These are phyloP conservation scores for Lithophane socia DNA, from an alignment of 2,888 invertebrate genomes.

Conservation along the genomic window DNA sequence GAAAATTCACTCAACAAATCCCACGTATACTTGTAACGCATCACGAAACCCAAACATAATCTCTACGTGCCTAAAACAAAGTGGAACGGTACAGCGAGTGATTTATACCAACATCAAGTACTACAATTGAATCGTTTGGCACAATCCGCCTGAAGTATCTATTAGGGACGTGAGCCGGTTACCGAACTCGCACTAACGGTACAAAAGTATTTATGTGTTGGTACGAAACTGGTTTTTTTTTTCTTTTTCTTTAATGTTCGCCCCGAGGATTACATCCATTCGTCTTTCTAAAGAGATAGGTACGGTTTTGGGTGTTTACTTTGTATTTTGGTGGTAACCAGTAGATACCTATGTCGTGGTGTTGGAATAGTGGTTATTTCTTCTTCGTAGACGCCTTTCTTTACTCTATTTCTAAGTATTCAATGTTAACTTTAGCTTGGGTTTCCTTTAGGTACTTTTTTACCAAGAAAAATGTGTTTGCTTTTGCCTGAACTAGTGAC, in stretches of 20 bases:
- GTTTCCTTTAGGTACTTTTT: neutral
- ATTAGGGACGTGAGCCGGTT: conserved; percentile 80
- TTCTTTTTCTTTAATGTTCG: conserved; percentile 69
- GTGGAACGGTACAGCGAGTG: conserved; percentile 70
- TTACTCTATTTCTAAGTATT: neutral
- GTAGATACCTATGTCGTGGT: neutral
- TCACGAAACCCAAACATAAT: conserved; percentile 67
- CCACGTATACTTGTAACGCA: conserved; percentile 58
- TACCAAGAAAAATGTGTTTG: neutral
- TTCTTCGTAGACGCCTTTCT: neutral
- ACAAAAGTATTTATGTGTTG: conserved; percentile 72
- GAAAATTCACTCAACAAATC: conserved; percentile 39
- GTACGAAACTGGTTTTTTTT: conserved; percentile 34
- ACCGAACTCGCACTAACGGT: conserved; percentile 64
- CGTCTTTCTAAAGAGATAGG: conserved; percentile 54
- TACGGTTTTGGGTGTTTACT: conserved; percentile 42
- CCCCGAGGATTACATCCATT: conserved; percentile 66
- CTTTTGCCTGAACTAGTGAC: neutral
- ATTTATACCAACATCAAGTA: conserved; percentile 82
- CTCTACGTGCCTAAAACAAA: conserved; percentile 74
- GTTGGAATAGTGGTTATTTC: neutral
- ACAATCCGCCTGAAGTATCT: conserved; percentile 82
- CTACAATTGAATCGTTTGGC: conserved; percentile 82
- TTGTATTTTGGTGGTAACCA: conserved; percentile 43
- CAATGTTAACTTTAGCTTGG: neutral